Evolutionary conservation across 1,140 invertebrate genomes (phyloP), one percentile per base, ranked within the genome.

Genomic region (Drosophila persimilis): DNA sequence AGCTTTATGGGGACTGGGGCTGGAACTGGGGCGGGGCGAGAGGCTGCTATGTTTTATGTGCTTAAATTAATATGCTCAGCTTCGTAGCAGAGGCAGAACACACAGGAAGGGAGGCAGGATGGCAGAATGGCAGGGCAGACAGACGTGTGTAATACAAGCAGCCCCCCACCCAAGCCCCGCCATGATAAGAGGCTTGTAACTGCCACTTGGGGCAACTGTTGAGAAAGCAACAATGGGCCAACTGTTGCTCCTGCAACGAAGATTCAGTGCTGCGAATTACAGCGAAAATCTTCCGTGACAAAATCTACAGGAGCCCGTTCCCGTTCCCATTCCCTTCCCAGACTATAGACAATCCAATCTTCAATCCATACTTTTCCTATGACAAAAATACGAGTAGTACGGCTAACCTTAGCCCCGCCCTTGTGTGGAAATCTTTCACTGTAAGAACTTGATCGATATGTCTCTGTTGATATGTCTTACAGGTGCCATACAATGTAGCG

Each of bases 401-500:
- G 3, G 4, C 24, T 4, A 24, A 2, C 4, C 2, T 24, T 24
- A 24, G 3, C 24, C 4, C 5, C 5, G 4, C 24, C 24, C 24
- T 26, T 9, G 7, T 29, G 6, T 29, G 29, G 6, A 29, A 7
- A 29, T 29, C 29, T 8, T 29, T 7, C 29, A 7, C 29, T 31
- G 2, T 9, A 0, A 1, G 8, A 9, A 9, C 6, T 8, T 29
- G 6, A 31, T 9, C 8, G 8, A 9, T 9, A 7, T 8, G 29
- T 8, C 6, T 29, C 29, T 9, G 31, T 31, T 47, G 17, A 17
- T 9, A 2, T 22, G 9, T 48, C 9, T 52, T 61, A 0, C 56
- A 91, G 90, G 90, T 99, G 80, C 99, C 99, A 62, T 99, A 99
- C 94, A 99, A 99, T 93, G 98, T 99, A 86, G 98, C 99, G 90